A percentile compares a stretch with the other conserved stretches of the same genome.
phyloP scores from a whole-genome alignment of 64 coral and sea anemone genomes.

The Actinia tenebrosa region DNA sequence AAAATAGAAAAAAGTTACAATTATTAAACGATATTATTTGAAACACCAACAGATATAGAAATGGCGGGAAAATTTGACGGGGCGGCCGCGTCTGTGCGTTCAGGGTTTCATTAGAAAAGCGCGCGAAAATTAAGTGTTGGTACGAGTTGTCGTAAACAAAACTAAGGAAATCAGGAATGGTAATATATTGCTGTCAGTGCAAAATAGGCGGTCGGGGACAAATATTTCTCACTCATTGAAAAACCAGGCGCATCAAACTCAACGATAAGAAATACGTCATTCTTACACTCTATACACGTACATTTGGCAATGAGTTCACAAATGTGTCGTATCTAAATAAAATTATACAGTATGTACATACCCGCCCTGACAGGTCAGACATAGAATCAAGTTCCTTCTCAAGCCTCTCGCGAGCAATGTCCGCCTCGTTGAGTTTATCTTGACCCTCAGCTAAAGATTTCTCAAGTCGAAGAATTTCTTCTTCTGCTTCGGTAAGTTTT shows the following conservation, averaged over 20 bases:
- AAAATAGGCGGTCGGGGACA: no score
- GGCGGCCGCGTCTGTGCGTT: not conserved
- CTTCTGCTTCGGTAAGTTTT: conserved; percentile 77
- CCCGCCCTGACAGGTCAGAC: conserved; percentile 76
- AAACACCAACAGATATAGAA: not conserved
- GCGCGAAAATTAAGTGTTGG: not conserved
- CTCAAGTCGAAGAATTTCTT: conserved; percentile 90
- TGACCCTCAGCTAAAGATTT: conserved; percentile 68
- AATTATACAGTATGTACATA: conserved; percentile 9
- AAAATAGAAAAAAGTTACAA: no score
- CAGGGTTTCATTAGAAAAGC: not conserved
- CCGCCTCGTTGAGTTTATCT: conserved; percentile 70
- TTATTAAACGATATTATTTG: no score
- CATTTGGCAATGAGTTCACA: no score
- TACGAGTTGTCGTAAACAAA: not conserved
- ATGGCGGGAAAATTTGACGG: not conserved
- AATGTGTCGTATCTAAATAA: no score
- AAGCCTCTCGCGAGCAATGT: conserved; percentile 65
- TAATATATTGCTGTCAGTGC: no score
- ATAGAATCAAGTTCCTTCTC: conserved; percentile 93
- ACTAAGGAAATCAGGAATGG: no score
- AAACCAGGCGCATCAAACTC: not conserved
- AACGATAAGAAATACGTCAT: not conserved
- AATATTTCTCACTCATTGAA: no score
- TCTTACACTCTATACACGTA: not conserved